Evolutionary conservation across 2,113 vertebrate genomes (phyloP).

Genomic region (Pogonocichla stellata): DNA sequence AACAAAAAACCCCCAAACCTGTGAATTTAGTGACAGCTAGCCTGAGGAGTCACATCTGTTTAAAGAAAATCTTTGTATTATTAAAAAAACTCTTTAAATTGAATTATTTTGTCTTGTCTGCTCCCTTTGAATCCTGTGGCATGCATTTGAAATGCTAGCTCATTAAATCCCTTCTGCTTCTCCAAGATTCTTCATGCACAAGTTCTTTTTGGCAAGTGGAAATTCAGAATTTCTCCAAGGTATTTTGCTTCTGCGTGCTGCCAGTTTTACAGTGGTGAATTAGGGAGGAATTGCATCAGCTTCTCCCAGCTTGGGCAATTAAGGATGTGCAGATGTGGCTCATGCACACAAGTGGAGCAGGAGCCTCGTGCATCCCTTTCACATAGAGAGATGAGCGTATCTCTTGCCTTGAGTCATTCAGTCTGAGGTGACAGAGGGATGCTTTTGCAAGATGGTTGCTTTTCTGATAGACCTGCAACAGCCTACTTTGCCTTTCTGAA

Average conservation of each 20-base stretch:
- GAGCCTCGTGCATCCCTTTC: not conserved
- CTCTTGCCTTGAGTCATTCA: not conserved
- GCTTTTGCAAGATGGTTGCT: not conserved
- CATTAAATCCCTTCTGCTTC: conserved; percentile 9
- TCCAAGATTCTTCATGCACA: not conserved
- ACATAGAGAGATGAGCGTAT: not conserved
- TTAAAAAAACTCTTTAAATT: not conserved
- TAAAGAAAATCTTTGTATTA: not conserved
- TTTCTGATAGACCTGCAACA: not conserved
- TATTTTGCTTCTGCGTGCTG: not conserved
- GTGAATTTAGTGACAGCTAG: not conserved
- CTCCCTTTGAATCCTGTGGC: not conserved
- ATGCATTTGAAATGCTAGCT: not conserved
- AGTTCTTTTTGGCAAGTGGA: not conserved
- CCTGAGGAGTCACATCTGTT: not conserved
- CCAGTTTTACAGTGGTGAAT: not conserved
- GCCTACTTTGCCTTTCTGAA: not conserved
- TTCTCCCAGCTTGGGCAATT: not conserved
- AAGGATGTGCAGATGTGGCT: not conserved
- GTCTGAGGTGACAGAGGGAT: not conserved
- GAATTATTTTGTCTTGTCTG: conserved; percentile 3
- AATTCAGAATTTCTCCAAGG: conserved; percentile 22
- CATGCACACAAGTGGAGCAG: not conserved
- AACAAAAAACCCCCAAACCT: not conserved
- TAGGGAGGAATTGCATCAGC: not conserved